phyloP scores from a whole-genome alignment of 2,888 invertebrate species.

The Diachrysia chrysitis region DNA sequence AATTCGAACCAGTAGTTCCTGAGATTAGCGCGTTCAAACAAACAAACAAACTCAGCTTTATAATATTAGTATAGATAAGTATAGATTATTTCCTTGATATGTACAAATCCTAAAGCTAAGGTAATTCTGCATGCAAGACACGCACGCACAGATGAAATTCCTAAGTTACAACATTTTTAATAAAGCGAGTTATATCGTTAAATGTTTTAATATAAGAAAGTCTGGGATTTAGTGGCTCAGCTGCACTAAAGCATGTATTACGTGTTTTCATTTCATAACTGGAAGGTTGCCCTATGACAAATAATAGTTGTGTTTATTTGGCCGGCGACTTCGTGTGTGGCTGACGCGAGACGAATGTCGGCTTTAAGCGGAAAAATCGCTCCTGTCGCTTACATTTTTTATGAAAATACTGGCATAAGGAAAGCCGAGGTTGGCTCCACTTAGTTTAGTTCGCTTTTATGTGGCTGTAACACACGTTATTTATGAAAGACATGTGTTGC shows the following conservation, averaged over 20 bases:
- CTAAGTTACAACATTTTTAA: slow-evolving; percentile 2
- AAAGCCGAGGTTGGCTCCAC: slow-evolving; percentile 53
- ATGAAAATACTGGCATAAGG: slow-evolving; percentile 63
- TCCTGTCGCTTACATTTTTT: slow-evolving; percentile 64
- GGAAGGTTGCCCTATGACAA: slow-evolving; percentile 58
- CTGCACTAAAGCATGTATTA: slow-evolving; percentile 17
- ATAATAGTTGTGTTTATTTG: slow-evolving; percentile 70
- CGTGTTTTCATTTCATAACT: slow-evolving; percentile 27
- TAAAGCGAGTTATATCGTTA: not conserved
- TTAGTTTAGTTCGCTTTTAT: slow-evolving; percentile 51
- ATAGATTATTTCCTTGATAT: not conserved
- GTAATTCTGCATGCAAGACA: not conserved
- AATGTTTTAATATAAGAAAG: not conserved
- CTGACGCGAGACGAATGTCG: slow-evolving; percentile 73
- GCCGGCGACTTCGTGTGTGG: slow-evolving; percentile 68
- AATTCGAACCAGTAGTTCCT: no score
- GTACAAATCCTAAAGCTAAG: not conserved
- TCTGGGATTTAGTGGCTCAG: not conserved
- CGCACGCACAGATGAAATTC: slow-evolving; percentile 4
- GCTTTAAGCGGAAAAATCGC: slow-evolving; percentile 67
- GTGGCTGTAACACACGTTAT: slow-evolving; percentile 45
- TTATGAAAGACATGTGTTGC: slow-evolving; percentile 52
- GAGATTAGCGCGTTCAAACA: no score
- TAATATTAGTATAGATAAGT: no score
- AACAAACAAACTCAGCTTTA: no score